Evolutionary conservation across 2,888 invertebrate species (phyloP), one percentile per base, ranked within the genome.

Genomic region (Pardosa pseudoannulata): DNA sequence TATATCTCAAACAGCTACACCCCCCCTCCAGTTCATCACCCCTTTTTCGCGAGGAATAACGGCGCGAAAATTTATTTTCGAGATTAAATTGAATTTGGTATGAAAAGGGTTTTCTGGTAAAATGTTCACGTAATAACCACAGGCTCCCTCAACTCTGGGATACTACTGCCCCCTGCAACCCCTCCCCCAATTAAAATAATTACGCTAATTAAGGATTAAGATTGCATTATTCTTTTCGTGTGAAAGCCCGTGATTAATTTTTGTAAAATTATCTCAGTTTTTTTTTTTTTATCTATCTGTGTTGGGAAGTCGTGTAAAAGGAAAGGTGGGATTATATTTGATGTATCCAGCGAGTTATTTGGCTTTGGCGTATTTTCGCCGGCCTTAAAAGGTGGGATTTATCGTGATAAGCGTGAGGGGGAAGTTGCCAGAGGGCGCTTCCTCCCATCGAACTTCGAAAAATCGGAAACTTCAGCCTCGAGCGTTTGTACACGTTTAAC

Each of bases 101-200:
- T 19, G 23, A 56, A 56, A 23, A 23, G 56, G 23, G n/a, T n/a
- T n/a, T n/a, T n/a, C 23, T 56, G 19, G 56, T 56, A 56, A 56
- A 56, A 56, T 56, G 56, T 23, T 56, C 56, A 56, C 56, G 56
- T 56, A 56, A 56, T 56, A 56, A 56, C 56, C 62, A 29, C n/a
- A 31, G 36, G 23, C 0, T 41, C 23, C n/a, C n/a, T 56, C 78
- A 68, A 70, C 62, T 28, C 56, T 56, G 56, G 41, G 46, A 62
- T 16, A 29, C n/a, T n/a, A n/a, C n/a, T n/a, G n/a, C n/a, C n/a
- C n/a, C n/a, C n/a, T n/a, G n/a, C n/a, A n/a, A n/a, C n/a, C n/a
- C n/a, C n/a, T n/a, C n/a, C n/a, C 76, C 76, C 64, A 76, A 76
- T 76, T 76, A 76, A 76, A 76, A 76, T 76, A 39, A 76, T 76